Conservation (phyloP, 1,140 invertebrate species). For the Copidosoma floridanum region DNA sequence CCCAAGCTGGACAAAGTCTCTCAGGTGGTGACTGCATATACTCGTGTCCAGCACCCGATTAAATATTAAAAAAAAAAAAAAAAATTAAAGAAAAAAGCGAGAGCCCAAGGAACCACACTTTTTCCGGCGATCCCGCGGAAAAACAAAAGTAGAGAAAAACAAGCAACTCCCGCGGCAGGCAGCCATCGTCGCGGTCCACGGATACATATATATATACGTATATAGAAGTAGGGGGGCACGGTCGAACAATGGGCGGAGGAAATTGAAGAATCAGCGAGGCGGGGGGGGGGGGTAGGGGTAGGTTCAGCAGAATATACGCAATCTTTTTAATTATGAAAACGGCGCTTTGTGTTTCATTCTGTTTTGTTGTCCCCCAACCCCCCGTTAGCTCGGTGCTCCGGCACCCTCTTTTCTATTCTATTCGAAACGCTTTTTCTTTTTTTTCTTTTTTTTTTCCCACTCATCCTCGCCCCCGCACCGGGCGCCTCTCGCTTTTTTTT, state of each 20-base stretch:
- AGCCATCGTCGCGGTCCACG: neutral
- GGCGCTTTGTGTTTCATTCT: conserved; percentile 52
- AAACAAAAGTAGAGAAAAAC: neutral
- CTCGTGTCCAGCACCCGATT: no score
- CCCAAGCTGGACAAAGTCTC: no score
- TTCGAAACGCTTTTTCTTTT: conserved; percentile 35
- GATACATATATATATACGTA: no score
- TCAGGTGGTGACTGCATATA: no score
- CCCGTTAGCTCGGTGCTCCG: neutral
- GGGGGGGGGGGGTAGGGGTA: neutral
- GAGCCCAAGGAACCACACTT: neutral
- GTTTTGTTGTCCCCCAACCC: conserved; percentile 45
- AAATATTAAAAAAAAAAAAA: no score
- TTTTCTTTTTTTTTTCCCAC: neutral
- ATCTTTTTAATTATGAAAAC: conserved; percentile 54
- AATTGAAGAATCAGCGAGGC: conserved; percentile 9
- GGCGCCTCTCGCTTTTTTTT: conserved; percentile 15
- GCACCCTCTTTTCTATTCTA: conserved; percentile 45
- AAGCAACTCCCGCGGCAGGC: neutral
- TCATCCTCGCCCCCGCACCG: neutral
- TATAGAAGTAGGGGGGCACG: no score
- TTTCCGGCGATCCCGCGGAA: neutral
- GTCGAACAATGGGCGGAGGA: conserved; percentile 12
- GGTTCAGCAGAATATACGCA: conserved; percentile 38
- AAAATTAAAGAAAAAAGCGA: no score